phyloP scores from a whole-genome alignment of 2,888 invertebrate genomes.

The Rhamnusium bicolor region DNA sequence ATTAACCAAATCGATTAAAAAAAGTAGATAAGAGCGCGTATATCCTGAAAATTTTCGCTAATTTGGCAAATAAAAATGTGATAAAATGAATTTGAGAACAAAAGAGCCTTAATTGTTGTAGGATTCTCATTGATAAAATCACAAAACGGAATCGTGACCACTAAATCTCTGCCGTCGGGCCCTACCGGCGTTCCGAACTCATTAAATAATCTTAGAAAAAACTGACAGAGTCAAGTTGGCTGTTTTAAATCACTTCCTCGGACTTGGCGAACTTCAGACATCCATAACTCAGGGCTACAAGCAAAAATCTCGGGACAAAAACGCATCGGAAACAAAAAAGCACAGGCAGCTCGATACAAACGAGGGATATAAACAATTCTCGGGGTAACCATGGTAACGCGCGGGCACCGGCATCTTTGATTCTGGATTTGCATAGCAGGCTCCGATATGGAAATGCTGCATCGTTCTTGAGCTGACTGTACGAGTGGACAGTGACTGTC shows the following conservation, averaged over 20 bases:
- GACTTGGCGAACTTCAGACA: constrained; percentile 61
- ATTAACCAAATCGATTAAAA: constrained; percentile 13
- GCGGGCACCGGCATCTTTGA: constrained; percentile 68
- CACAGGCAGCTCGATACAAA: constrained; percentile 67
- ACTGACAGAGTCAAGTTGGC: constrained; percentile 61
- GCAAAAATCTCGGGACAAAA: constrained; percentile 68
- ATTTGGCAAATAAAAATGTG: constrained; percentile 39
- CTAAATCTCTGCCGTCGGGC: constrained; percentile 56
- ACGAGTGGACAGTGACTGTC: constrained; percentile 63
- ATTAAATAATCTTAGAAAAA: constrained; percentile 65
- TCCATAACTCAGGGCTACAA: constrained; percentile 68
- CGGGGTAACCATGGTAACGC: constrained; percentile 67
- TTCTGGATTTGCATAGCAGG: constrained; percentile 70
- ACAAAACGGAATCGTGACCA: constrained; percentile 57
- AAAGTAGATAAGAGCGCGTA: constrained; percentile 6
- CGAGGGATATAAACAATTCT: constrained; percentile 70
- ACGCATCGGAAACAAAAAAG: constrained; percentile 65
- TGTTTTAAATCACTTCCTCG: constrained; percentile 66
- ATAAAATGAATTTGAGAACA: constrained; percentile 38
- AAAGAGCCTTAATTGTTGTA: constrained; percentile 55
- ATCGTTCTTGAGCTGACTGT: constrained; percentile 66
- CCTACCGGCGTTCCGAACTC: constrained; percentile 52
- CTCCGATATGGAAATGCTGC: constrained; percentile 70
- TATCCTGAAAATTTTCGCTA: constrained; percentile 30
- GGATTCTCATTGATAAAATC: constrained; percentile 56